Evolutionary conservation across 2,113 vertebrate genomes (phyloP).

Genomic region (Podarcis cretensis): DNA sequence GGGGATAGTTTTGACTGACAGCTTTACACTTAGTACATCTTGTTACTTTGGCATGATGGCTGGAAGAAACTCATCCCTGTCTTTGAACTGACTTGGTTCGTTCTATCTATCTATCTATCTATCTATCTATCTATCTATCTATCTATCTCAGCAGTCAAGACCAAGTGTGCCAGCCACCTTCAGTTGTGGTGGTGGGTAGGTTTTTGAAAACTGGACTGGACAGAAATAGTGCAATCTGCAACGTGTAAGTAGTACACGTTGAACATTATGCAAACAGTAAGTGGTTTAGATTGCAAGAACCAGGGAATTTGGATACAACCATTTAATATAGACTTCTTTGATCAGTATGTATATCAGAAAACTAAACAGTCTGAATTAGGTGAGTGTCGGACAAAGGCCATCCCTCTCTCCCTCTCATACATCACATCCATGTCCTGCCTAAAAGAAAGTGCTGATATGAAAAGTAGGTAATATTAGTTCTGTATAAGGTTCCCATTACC

Average conservation of each 20-base stretch:
- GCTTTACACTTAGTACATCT: too few species aligned
- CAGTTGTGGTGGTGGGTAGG: too few species aligned
- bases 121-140: too few species aligned
- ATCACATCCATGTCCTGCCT: background rate
- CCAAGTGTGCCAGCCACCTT: background rate
- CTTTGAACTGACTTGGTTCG: too few species aligned
- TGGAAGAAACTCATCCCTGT: too few species aligned
- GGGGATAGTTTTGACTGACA: too few species aligned
- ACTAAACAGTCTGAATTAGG: background rate
- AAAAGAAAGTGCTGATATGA: background rate
- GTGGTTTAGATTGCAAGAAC: background rate
- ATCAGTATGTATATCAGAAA: background rate
- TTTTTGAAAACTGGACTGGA: background rate
- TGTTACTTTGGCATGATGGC: too few species aligned
- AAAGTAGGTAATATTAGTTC: fast-evolving
- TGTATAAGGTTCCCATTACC: background rate
- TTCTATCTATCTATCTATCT: too few species aligned
- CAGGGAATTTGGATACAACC: background rate
- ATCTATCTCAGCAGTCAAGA: background rate
- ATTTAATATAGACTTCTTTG: background rate
- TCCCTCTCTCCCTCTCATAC: background rate
- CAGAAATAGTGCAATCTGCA: background rate
- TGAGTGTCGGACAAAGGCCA: background rate
- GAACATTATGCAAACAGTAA: background rate
- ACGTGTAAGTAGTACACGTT: background rate